Conservation (phyloP, 2,888 invertebrate genomes). For the Diaprepes abbreviatus region DNA sequence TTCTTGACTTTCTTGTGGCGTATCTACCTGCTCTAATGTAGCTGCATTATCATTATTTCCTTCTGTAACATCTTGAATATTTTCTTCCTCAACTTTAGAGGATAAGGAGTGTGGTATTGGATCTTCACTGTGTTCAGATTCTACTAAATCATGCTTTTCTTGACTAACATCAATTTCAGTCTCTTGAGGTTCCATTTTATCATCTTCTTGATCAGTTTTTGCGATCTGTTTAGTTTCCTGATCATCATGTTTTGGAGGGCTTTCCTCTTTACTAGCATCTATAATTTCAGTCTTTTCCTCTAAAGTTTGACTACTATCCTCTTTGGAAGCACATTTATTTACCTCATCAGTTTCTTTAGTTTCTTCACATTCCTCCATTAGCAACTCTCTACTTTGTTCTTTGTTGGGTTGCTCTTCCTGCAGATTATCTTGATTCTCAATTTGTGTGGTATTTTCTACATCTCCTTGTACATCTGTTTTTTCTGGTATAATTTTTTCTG, state of each 20-base stretch:
- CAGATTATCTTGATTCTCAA: background rate
- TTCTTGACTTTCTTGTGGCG: conserved; percentile 17
- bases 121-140: background rate
- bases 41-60: background rate
- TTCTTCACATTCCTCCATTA: background rate
- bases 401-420: background rate
- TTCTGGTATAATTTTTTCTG: background rate
- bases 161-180: background rate
- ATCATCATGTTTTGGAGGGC: conserved; percentile 14
- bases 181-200: conserved; percentile 9
- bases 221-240: background rate
- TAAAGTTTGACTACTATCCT: background rate
- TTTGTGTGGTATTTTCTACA: background rate
- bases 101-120: background rate
- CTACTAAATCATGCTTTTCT: background rate
- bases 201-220: background rate
- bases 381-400: background rate
- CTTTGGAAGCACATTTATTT: conserved; percentile 2
- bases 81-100: background rate
- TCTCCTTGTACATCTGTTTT: background rate
- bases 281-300: conserved; percentile 23
- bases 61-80: background rate
- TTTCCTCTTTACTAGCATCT: background rate
- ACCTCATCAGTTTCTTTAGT: background rate
- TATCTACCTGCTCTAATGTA: background rate